Base-by-base conservation (phyloP, 1,140 invertebrate genomes). In the Drosophila prosaltans region DNA sequence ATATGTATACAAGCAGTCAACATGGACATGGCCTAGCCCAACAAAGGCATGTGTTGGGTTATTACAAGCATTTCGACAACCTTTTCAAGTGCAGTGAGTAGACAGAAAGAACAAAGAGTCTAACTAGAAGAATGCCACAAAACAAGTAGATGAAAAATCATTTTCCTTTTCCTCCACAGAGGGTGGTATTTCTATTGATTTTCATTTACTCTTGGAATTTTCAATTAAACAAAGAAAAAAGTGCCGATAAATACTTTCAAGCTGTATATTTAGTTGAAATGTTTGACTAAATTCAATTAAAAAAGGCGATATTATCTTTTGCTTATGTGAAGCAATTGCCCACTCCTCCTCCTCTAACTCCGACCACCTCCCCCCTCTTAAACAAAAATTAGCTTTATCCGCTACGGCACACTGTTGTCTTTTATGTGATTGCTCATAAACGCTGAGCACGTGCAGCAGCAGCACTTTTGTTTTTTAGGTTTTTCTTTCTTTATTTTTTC, bases 361-460 rank as follows among this genome's bases (percentile, higher is more conserved):
- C 11, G 2, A 4, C 58, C 24, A 32, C 39, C n/a, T 21, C 16
- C 16, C 16, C 32, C 16, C 16, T 0, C 16, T 16, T 36, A 36
- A 36, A 36, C 2, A 30, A 24, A 36, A 39, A 36, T 32, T 60
- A 10, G 16, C 28, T 60, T 26, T 45, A 21, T 58, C n/a, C 57
- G 30, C 9, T 40, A 24, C 2, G 45, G 21, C 45, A 8, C n/a
- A 32, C 40, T 66, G 11, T 60, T 65, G 57, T 58, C 64, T 48
- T 59, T 59, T 30, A 39, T 69, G 55, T 51, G 60, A 48, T 62
- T 72, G 21, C 45, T 62, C 32, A 58, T 54, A 60, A 41, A 43
- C 36, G 36, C 45, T 69, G 67, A 79, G 79, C 83, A 85, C 82
- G 82, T 88, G 82, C 82, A 85, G 62, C 78, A 72, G 45, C 45